A percentile compares a stretch with the other conserved stretches of the same genome.
Conservation (phyloP, 2,113 vertebrate genomes). For the Hydropotes inermis region DNA sequence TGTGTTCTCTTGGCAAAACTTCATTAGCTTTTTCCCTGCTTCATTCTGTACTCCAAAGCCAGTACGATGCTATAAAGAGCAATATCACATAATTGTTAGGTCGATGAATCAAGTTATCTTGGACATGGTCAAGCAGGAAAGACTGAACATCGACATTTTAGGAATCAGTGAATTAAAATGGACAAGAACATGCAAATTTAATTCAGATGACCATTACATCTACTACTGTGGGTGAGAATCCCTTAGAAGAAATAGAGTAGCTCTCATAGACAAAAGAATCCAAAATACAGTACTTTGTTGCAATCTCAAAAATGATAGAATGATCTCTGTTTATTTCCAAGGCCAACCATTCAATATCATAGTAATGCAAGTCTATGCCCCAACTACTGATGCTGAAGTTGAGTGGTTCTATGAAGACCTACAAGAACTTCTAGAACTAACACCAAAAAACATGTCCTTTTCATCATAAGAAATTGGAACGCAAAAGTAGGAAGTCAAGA, state of each 20-base stretch:
- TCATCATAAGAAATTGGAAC: not conserved
- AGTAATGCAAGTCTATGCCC: not conserved
- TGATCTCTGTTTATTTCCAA: not conserved
- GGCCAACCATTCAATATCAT: not conserved
- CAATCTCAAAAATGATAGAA: not conserved
- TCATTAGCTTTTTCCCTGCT: not conserved
- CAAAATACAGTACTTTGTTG: not conserved
- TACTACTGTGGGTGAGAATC: not conserved
- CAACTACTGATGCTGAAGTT: not conserved
- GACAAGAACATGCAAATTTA: not conserved
- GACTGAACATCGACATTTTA: not conserved
- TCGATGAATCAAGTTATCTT: not conserved
- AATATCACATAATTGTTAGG: not conserved
- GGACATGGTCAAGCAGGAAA: not conserved
- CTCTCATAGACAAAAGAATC: not conserved
- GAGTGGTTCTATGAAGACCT: not conserved
- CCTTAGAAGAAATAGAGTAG: not conserved
- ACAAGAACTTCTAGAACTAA: not conserved
- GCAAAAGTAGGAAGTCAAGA: not conserved
- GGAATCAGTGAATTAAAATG: not conserved
- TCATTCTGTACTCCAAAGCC: not conserved
- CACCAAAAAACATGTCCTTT: not conserved
- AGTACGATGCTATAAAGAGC: not conserved
- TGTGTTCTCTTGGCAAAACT: not conserved
- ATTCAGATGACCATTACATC: not conserved